phyloP scores from a whole-genome alignment of 1,140 invertebrate species.

The Adoxophyes honmai region DNA sequence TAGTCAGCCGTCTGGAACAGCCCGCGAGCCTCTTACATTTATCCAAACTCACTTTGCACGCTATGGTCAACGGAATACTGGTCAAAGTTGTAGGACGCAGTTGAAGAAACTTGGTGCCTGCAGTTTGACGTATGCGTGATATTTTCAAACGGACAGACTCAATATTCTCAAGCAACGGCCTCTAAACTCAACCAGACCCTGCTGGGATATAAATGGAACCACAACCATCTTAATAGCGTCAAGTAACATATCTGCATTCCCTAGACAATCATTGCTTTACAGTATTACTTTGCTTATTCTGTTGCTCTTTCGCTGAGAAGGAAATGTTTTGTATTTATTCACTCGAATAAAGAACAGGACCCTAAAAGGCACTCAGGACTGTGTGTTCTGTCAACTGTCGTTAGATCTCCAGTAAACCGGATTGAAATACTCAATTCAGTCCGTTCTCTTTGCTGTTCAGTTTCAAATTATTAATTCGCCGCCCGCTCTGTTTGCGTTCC shows the following conservation, averaged over 20 bases:
- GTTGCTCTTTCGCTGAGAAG: no score
- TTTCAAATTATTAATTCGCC: slow-evolving; percentile 31
- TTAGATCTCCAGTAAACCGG: neutral
- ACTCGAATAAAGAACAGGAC: neutral
- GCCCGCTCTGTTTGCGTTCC: slow-evolving; percentile 36
- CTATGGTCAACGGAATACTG: no score
- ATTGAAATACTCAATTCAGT: slow-evolving; percentile 30
- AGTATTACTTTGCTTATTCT: no score
- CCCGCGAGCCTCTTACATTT: slow-evolving; percentile 5
- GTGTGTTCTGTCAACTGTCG: slow-evolving; percentile 9
- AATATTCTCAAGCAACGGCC: slow-evolving; percentile 28
- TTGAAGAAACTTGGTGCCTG: neutral
- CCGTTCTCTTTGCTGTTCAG: slow-evolving; percentile 21
- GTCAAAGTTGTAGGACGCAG: no score
- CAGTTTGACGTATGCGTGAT: slow-evolving; percentile 34
- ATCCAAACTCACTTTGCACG: neutral
- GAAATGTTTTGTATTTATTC: no score
- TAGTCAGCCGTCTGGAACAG: slow-evolving; percentile 30
- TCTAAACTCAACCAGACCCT: slow-evolving; percentile 30
- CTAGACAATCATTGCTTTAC: no score
- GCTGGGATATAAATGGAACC: slow-evolving; percentile 43
- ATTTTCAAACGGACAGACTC: slow-evolving; percentile 38
- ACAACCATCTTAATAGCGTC: no score
- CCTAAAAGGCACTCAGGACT: slow-evolving; percentile 10
- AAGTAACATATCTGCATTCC: no score